Evolutionary conservation across 1,140 invertebrate species (phyloP), one percentile per base, ranked within the genome.

Genomic region (Microvelia longipes): DNA sequence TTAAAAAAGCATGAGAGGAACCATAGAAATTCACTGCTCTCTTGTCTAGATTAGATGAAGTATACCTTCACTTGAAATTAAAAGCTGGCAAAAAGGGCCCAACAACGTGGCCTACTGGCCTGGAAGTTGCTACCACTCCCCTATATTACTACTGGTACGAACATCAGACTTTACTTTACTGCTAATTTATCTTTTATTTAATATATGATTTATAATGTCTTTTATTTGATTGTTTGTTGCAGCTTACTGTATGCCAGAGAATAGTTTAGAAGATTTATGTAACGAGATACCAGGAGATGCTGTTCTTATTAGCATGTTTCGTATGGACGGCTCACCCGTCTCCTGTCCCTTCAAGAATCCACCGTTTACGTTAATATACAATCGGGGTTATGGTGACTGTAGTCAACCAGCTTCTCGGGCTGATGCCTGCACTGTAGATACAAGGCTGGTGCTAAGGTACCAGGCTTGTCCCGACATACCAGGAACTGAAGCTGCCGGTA

Each of bases 381-480:
- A 89, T 76, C 79, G 85, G 29, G 90, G 90, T 2, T 84, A 87
- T 27, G 87, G 86, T 0, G 86, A 91, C 73, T 93, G 91, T 79
- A 84, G 81, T 71, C 73, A 62, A 11, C 91, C 91, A 1, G 82
- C 85, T 24, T 92, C 90, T 15, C 86, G 85, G 30, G 88, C 90
- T 15, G 90, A 93, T 76, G 86, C 88, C 70, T 94, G 91, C 77
- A 92, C 89, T 0, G 89, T 93, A 75, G 86, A 91, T 73, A 90
- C 87, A 0, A 82, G 88, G 66, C 80, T 93, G 19, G 82, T 95
- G 62, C 85, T 96, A 74, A 87, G 88, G 77, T 96, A 94, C 78
- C 92, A 95, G 82, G 93, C 93, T 24, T 96, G 93, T 80, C 90
- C 92, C 0, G 93, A 96, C 79, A 87, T 95, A 2, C 83, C 85